Conservation (phyloP, 1,140 invertebrate genomes). For the Pseudomyrmex gracilis region DNA sequence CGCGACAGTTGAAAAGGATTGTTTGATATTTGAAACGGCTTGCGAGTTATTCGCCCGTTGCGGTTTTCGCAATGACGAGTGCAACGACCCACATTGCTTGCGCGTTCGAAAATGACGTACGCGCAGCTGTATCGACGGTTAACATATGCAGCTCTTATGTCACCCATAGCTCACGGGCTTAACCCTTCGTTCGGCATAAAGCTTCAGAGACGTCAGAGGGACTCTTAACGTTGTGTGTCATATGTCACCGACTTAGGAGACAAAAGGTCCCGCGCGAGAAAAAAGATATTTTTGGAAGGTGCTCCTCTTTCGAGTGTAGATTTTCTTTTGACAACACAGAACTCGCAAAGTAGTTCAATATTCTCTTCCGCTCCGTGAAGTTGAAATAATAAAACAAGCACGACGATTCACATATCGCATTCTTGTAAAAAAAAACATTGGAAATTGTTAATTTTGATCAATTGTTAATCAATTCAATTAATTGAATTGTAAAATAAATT, state of each 20-base stretch:
- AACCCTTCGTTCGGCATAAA: slow-evolving; percentile 58
- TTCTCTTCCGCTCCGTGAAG: too few relatives aligned
- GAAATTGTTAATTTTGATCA: too few relatives aligned
- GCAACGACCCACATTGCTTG: not conserved
- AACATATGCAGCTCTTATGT: slow-evolving; percentile 34
- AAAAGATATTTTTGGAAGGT: slow-evolving; percentile 47
- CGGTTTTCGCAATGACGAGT: not conserved
- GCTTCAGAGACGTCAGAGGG: slow-evolving; percentile 52
- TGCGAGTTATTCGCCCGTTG: not conserved
- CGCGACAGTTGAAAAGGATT: not conserved
- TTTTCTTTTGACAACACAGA: not conserved
- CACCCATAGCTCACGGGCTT: slow-evolving; percentile 52
- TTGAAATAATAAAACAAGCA: too few relatives aligned
- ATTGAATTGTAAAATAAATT: not conserved
- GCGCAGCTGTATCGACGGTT: slow-evolving; percentile 7
- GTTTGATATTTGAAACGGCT: slow-evolving; percentile 5
- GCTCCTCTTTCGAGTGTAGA: not conserved
- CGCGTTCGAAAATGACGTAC: not conserved
- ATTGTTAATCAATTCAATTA: not conserved
- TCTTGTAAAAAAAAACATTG: too few relatives aligned
- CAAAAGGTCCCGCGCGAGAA: slow-evolving; percentile 52
- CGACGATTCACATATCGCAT: too few relatives aligned
- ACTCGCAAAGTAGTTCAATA: not conserved
- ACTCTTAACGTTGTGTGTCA: slow-evolving; percentile 53
- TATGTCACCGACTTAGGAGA: slow-evolving; percentile 67